Base-by-base conservation (phyloP, 2,888 invertebrate species). In the Caenorhabditis panamensis region DNA sequence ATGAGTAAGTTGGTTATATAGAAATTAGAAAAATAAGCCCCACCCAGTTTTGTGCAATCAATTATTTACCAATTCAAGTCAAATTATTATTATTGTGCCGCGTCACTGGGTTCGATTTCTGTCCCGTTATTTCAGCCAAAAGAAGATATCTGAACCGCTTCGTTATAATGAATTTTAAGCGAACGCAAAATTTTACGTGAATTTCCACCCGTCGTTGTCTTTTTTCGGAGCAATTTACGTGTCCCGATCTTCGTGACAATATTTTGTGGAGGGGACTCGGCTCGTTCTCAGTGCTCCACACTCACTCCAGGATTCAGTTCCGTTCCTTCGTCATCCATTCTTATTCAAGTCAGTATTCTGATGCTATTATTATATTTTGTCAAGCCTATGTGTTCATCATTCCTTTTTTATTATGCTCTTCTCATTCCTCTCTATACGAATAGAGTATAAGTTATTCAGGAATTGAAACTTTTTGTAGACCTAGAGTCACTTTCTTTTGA, bases 291-390 rank as follows among this genome's bases (percentile, higher is more conserved):
- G 36, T 44, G 36, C 71, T 37, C 26, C 56, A 64, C 63, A 58
- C 61, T 61, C 28, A 26, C 59, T 36, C 49, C 51, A 61, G 41
- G 44, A 75, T 64, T 66, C 75, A 64, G 49, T 59, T 66, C 56
- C 72, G 49, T 75, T 59, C 66, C 20, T 64, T 73, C 41, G 41
- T 36, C 56, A 51, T 73, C 64, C 41, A 64, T 73, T 66, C 73
- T 73, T 49, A 63, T 75, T 75, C 75, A 59, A 64, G 58, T 73
- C 73, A 75, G 75, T 66, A 75, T 75, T 75, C 53, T 61, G 66
- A 75, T 67, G 66, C 75, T 66, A 75, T 75, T 66, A 75, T 75
- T 75, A 66, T 66, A 75, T 75, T 73, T 75, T 75, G 66, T 75
- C 75, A 75, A 66, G 66, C 66, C 66, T 75, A 61, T 61, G 75